Evolutionary conservation across 2,797 vertebrate genomes (phyloP).

Genomic region (Cossypha niveicapilla): DNA sequence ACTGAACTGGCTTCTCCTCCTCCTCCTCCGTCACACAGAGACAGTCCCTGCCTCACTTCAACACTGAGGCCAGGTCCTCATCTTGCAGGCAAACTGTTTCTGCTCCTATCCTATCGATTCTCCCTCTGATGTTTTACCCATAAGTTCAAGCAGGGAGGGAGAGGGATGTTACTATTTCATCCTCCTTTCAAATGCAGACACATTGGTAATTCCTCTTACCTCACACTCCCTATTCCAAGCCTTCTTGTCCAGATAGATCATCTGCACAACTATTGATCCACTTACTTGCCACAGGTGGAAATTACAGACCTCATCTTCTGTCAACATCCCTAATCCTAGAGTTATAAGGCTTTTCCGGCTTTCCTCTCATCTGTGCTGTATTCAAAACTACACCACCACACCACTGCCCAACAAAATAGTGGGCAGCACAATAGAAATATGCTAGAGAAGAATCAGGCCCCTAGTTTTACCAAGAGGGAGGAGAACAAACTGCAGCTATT

Average conservation of each 20-base stretch:
- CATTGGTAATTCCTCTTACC: background rate
- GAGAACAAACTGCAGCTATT: background rate
- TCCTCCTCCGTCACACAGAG: accelerated
- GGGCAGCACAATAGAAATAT: background rate
- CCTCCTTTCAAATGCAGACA: background rate
- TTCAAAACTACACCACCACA: background rate
- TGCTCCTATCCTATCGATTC: accelerated
- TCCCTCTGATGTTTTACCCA: background rate
- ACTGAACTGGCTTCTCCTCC: background rate
- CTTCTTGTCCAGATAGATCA: background rate
- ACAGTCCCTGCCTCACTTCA: background rate
- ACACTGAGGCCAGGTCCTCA: background rate
- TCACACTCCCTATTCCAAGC: accelerated
- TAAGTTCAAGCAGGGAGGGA: background rate
- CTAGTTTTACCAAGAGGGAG: background rate
- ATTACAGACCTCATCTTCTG: accelerated
- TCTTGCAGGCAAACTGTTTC: background rate
- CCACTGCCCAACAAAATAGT: background rate
- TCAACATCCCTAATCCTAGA: background rate
- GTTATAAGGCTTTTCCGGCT: background rate
- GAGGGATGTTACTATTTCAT: background rate
- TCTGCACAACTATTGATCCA: background rate
- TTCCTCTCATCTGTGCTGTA: background rate
- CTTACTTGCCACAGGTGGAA: accelerated
- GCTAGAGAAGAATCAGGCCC: background rate